phyloP scores from a whole-genome alignment of 2,888 invertebrate species.

The Parasteatoda lunata region DNA sequence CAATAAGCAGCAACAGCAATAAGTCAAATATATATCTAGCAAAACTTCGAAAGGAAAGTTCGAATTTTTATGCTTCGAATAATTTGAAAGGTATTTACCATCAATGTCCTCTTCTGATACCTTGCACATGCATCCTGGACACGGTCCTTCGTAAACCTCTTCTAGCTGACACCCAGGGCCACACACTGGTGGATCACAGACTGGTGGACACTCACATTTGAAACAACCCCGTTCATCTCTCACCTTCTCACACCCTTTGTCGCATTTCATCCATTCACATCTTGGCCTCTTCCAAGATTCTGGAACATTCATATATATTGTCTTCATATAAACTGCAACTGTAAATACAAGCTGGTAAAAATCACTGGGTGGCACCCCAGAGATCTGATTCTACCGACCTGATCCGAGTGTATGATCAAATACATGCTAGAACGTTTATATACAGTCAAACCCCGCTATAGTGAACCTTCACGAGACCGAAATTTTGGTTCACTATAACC shows the following conservation, averaged over 20 bases:
- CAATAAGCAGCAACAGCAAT: too few species aligned
- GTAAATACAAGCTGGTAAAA: too few species aligned
- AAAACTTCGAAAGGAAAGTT: too few species aligned
- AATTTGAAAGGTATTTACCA: not conserved
- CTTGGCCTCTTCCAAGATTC: not conserved
- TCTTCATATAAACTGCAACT: too few species aligned
- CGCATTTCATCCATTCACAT: conserved; percentile 13
- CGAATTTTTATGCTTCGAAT: not conserved
- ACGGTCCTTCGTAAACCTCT: conserved; percentile 32
- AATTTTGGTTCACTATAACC: too few species aligned
- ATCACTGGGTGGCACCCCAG: too few species aligned
- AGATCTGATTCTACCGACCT: too few species aligned
- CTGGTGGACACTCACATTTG: conserved; percentile 37
- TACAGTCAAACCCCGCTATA: too few species aligned
- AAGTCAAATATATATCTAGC: too few species aligned
- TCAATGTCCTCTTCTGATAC: conserved; percentile 4
- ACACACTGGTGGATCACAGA: conserved; percentile 26
- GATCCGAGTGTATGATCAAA: too few species aligned
- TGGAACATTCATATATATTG: not conserved
- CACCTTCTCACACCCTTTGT: conserved; percentile 10
- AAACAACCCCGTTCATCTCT: conserved; percentile 11
- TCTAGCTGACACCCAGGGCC: conserved; percentile 33
- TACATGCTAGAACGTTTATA: too few species aligned
- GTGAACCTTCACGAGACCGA: too few species aligned
- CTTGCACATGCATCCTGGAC: conserved; percentile 44